A percentile compares a stretch with the other conserved stretches of the same genome.
These are phyloP conservation scores for Euzetes globulus DNA, from an alignment of 2,888 invertebrate species.

Conservation along the genomic window DNA sequence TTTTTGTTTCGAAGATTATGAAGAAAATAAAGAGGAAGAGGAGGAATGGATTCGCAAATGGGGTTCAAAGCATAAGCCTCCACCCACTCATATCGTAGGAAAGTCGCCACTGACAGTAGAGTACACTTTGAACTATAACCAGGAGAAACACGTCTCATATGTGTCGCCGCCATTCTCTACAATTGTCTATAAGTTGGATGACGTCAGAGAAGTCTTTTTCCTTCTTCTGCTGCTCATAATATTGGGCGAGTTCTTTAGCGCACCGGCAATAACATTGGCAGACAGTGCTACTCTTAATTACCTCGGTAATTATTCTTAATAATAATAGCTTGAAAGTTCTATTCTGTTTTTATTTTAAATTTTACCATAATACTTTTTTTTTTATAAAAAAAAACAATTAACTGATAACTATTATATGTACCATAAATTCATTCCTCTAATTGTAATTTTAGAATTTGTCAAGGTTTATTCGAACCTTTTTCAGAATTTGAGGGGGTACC, in stretches of 20 bases:
- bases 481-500: too few species aligned
- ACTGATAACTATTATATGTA: too few species aligned
- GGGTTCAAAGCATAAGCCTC: conserved; percentile 40
- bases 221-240: conserved; percentile 81
- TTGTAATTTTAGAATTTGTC: too few species aligned
- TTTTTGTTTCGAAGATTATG: not conserved
- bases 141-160: conserved; percentile 58
- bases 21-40: conserved; percentile 32
- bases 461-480: too few species aligned
- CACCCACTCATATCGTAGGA: conserved; percentile 48
- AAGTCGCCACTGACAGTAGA: conserved; percentile 65
- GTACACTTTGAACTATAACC: conserved; percentile 42
- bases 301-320: too few species aligned
- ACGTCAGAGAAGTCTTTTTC: conserved; percentile 93
- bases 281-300: conserved; percentile 72
- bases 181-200: conserved; percentile 76
- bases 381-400: too few species aligned
- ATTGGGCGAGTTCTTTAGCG: conserved; percentile 95
- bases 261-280: conserved; percentile 86
- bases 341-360: too few species aligned
- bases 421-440: too few species aligned
- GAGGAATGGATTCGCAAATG: conserved; percentile 32
- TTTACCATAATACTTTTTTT: not conserved
- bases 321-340: too few species aligned
- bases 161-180: conserved; percentile 86